Evolutionary conservation across 2,113 vertebrate species (phyloP), one percentile per base, ranked within the genome.

Genomic region (Apistogramma diplotaenia): DNA sequence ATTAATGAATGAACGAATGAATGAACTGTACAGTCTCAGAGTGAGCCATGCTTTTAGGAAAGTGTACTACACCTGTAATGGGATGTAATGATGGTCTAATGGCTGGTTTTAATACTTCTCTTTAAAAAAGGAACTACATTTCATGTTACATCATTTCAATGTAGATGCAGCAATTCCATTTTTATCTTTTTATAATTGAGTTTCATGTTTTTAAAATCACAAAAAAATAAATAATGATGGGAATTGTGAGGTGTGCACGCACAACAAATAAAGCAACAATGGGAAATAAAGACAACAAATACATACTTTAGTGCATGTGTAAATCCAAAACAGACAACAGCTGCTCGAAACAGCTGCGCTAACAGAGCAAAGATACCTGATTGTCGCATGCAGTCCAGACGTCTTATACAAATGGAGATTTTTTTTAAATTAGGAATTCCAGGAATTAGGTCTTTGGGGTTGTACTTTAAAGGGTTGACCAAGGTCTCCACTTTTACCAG

Each of bases 1-100:
- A 72, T 75, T 57, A 55, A 82, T 88, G 76, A 76, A 84, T 83
- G 19, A 83, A 51, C 27, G 33, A 55, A 82, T 88, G 76, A 78
- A 84, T 83, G 19, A 82, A 51, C 27, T 56, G 78, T 80, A 67
- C 60, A n/a, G 33, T 84, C 65, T 84, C 74, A 76, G 78, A 82
- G 21, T 81, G 83, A 90, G 81, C 43, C 74, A 84, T 88, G 85
- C 82, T 81, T 89, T 89, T 61, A 79, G 76, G 74, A 82, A 87
- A 80, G 83, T 84, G 73, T 76, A 46, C 21, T 79, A 49, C 58
- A 83, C 59, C 49, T 79, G 23, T 74, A 57, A 62, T 80, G 75
- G 72, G 59, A 87, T 57, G 35, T 82, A 76, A 89, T 83, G 78
- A 83, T 57, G 35, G 59, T 78, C 57, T 74, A 76, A 83, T 72